Conservation (phyloP, 2,797 vertebrate genomes). For the Phaenicophaeus curvirostris region DNA sequence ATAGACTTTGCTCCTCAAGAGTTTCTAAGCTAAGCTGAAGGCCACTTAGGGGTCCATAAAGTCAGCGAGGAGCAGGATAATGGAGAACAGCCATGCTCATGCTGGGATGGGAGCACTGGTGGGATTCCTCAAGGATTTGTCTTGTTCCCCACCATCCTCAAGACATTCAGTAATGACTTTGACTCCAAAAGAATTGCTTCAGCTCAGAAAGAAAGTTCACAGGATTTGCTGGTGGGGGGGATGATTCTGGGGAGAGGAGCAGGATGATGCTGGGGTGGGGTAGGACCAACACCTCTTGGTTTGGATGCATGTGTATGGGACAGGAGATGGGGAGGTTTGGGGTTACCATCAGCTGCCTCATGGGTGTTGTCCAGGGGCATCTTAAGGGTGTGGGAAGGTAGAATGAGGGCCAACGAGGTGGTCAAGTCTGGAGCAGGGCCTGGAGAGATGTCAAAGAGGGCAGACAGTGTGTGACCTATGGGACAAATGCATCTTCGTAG, state of each 20-base stretch:
- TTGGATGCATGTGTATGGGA: rapidly evolving
- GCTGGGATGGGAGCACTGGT: too few relatives aligned
- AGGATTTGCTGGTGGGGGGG: background rate
- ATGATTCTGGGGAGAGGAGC: background rate
- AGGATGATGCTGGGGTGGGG: rapidly evolving
- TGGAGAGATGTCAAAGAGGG: background rate
- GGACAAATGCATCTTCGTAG: too few relatives aligned
- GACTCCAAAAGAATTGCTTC: background rate
- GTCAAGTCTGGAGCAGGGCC: background rate
- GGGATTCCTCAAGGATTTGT: background rate
- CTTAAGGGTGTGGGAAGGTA: rapidly evolving
- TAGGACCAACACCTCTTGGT: background rate
- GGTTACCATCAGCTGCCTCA: background rate
- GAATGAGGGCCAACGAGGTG: rapidly evolving
- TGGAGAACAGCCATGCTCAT: too few relatives aligned
- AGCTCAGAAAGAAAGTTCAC: background rate
- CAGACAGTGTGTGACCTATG: rapidly evolving
- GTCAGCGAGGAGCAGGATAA: too few relatives aligned
- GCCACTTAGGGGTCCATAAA: too few relatives aligned
- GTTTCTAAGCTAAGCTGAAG: too few relatives aligned
- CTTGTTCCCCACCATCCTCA: background rate
- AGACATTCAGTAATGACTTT: background rate
- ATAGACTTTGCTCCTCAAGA: too few relatives aligned
- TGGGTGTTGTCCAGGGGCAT: background rate
- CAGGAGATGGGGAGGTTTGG: background rate